A percentile compares a stretch with the other conserved stretches of the same genome.
Conservation (phyloP, 2,888 invertebrate genomes). For the Creontiades dilutus region DNA sequence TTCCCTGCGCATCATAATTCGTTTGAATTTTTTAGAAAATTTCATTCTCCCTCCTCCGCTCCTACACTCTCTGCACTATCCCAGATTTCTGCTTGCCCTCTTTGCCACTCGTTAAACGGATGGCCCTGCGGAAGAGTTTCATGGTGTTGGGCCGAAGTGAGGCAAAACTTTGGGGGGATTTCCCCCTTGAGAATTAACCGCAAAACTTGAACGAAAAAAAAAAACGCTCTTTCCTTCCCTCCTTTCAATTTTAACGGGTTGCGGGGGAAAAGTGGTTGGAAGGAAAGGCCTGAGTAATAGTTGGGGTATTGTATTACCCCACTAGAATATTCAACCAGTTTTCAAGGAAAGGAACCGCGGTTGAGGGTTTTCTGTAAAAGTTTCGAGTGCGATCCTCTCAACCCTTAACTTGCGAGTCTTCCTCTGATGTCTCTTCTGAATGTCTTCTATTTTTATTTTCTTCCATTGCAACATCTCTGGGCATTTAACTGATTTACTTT, state of each 20-base stretch:
- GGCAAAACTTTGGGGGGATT: slow-evolving; percentile 7
- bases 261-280: not conserved
- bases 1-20: not conserved
- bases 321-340: slow-evolving; percentile 61
- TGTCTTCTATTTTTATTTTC: not conserved
- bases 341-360: slow-evolving; percentile 29
- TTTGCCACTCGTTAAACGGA: slow-evolving; percentile 12
- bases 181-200: slow-evolving; percentile 43
- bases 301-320: slow-evolving; percentile 63
- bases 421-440: not conserved
- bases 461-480: not conserved
- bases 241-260: slow-evolving; percentile 56
- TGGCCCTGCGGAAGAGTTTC: slow-evolving; percentile 14
- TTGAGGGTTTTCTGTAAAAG: slow-evolving; percentile 24
- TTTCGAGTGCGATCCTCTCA: slow-evolving; percentile 21
- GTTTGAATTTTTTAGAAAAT: not conserved
- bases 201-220: slow-evolving; percentile 43
- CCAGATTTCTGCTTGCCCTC: not conserved
- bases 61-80: not conserved
- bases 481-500: not conserved
- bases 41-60: not conserved
- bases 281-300: slow-evolving; percentile 53
- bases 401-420: not conserved
- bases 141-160: not conserved
- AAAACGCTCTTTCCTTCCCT: slow-evolving; percentile 4